Conservation (phyloP, 1,140 invertebrate species). For the Telenomus remus region DNA sequence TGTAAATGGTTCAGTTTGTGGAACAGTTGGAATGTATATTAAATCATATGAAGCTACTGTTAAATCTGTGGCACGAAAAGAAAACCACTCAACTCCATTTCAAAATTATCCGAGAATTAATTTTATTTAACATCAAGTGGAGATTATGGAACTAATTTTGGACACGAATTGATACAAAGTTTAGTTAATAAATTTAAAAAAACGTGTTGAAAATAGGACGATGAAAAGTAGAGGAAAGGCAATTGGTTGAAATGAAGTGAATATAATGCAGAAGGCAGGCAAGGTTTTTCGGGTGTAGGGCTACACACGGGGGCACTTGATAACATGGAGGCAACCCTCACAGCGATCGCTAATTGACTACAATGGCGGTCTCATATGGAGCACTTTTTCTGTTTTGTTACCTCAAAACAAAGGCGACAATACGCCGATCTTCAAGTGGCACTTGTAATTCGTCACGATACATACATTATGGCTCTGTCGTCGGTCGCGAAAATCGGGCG, state of each 20-base stretch:
- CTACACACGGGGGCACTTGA: not conserved
- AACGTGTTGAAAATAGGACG: too few species aligned
- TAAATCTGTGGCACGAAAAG: too few species aligned
- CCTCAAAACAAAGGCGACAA: slow-evolving; percentile 75
- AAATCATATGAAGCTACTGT: too few species aligned
- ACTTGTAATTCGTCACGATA: slow-evolving; percentile 62
- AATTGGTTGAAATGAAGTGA: not conserved
- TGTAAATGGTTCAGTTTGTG: too few species aligned
- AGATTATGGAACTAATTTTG: too few species aligned
- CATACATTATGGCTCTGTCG: slow-evolving; percentile 50
- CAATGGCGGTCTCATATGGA: slow-evolving; percentile 67
- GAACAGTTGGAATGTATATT: too few species aligned
- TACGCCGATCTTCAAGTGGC: slow-evolving; percentile 65
- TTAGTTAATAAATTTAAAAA: too few species aligned
- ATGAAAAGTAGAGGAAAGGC: too few species aligned
- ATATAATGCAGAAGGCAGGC: not conserved
- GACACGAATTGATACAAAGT: too few species aligned
- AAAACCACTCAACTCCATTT: too few species aligned
- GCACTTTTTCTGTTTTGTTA: slow-evolving; percentile 75
- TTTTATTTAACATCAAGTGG: too few species aligned
- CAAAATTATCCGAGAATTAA: too few species aligned
- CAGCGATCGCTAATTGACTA: slow-evolving; percentile 70
- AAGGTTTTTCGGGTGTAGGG: not conserved
- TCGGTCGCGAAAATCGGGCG: slow-evolving; percentile 63
- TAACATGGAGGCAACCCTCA: slow-evolving; percentile 16